Evolutionary conservation across 35 echinoderm and acorn worm genomes (phyloP).

Genomic region (Lytechinus variegatus): DNA sequence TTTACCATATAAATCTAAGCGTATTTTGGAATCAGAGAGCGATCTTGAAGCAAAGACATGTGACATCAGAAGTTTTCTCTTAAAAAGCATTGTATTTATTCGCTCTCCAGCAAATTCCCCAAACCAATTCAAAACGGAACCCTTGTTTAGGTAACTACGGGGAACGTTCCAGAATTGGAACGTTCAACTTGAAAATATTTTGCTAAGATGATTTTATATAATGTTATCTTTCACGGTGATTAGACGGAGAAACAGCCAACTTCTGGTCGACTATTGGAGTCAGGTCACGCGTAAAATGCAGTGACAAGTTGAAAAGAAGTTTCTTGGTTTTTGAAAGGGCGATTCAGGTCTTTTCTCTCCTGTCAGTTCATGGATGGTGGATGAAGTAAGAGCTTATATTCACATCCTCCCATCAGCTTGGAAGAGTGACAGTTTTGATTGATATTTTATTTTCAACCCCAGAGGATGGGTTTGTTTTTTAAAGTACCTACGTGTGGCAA

Average conservation of each 20-base stretch:
- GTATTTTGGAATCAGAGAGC: neutral
- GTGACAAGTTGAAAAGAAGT: neutral
- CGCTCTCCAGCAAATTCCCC: neutral
- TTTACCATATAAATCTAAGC: too few species aligned
- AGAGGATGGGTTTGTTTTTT: neutral
- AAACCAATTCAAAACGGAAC: neutral
- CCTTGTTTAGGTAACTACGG: neutral
- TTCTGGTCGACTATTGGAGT: neutral
- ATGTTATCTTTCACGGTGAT: constrained; percentile 43
- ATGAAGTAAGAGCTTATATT: constrained; percentile 14
- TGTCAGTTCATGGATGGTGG: neutral
- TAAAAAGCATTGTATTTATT: neutral
- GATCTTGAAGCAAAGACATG: neutral
- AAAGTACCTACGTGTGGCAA: neutral
- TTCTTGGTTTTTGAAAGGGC: neutral
- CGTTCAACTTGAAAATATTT: constrained; percentile 41
- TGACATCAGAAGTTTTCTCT: neutral
- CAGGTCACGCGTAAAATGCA: neutral
- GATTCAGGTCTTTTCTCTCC: too few species aligned
- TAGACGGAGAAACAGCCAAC: constrained; percentile 35
- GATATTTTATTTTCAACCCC: constrained; percentile 1
- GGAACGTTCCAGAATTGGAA: neutral
- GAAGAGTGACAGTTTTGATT: constrained; percentile 39
- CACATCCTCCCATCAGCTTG: constrained; percentile 16
- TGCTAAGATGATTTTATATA: constrained; percentile 30